Percentiles rank a stretch among this genome's conserved stretches.
Evolutionary conservation across 2,113 vertebrate genomes (phyloP).

Genomic region (Condylura cristata): DNA sequence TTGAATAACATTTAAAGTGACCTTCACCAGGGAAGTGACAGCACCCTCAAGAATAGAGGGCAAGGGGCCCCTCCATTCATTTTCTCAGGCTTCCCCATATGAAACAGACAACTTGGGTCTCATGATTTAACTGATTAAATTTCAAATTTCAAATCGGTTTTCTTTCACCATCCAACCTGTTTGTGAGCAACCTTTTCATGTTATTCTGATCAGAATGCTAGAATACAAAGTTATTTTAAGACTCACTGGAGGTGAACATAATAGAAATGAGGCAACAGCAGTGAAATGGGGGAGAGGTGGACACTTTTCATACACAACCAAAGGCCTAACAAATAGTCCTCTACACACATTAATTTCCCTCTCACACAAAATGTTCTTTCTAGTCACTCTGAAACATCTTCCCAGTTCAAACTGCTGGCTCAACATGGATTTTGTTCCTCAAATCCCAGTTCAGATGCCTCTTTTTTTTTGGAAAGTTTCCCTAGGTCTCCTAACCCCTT

Average conservation of each 20-base stretch:
- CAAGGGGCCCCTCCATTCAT: neutral
- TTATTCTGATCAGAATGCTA: neutral
- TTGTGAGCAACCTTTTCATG: neutral
- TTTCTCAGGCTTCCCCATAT: neutral
- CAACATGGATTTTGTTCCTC: neutral
- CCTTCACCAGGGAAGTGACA: neutral
- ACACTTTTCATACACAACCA: neutral
- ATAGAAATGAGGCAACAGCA: neutral
- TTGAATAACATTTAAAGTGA: neutral
- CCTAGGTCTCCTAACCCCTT: neutral
- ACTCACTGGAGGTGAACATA: neutral
- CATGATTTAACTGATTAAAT: neutral
- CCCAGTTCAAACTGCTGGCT: neutral
- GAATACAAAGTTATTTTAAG: conserved; percentile 27
- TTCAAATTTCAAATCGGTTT: neutral
- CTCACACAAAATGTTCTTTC: neutral
- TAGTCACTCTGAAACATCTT: neutral
- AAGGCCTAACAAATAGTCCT: neutral
- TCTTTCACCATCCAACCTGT: neutral
- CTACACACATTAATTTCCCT: neutral
- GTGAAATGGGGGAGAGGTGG: accelerated
- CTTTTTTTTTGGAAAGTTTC: neutral
- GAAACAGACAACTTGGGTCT: neutral
- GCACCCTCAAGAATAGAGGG: neutral
- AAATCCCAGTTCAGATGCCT: neutral